These are phyloP conservation scores for Sorex fumeus DNA, from an alignment of 2,113 vertebrate species.

Conservation along the genomic window DNA sequence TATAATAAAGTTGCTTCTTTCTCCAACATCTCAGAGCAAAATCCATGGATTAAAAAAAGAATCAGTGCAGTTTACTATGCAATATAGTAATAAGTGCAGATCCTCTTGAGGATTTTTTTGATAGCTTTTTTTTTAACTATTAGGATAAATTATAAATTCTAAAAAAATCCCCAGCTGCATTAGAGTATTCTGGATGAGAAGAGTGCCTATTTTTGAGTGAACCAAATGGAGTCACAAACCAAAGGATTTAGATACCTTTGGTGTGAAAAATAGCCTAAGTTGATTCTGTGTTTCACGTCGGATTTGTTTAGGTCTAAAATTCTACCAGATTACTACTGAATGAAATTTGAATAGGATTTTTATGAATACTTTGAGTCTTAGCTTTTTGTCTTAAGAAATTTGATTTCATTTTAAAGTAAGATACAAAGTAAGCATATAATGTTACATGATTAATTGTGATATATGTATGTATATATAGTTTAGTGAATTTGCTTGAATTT, in stretches of 20 bases:
- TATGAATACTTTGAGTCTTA: slow-evolving; percentile 61
- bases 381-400: slow-evolving; percentile 64
- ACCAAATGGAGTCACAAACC: slow-evolving; percentile 56
- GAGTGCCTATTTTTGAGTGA: slow-evolving; percentile 58
- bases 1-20: slow-evolving; percentile 65
- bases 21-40: slow-evolving; percentile 63
- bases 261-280: slow-evolving; percentile 51
- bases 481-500: slow-evolving; percentile 7
- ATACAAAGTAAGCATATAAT: slow-evolving; percentile 42
- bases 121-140: neutral
- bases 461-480: neutral
- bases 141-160: slow-evolving; percentile 58
- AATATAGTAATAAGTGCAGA: slow-evolving; percentile 57
- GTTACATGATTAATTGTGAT: neutral
- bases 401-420: slow-evolving; percentile 61
- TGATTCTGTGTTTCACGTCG: slow-evolving; percentile 59
- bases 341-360: slow-evolving; percentile 71
- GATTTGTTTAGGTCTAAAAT: slow-evolving; percentile 54
- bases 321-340: slow-evolving; percentile 56
- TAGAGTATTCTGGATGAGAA: slow-evolving; percentile 46
- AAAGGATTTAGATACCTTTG: slow-evolving; percentile 40
- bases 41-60: slow-evolving; percentile 49
- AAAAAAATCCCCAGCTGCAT: slow-evolving; percentile 52
- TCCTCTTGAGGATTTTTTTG: neutral
- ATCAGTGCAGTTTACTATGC: slow-evolving; percentile 30